Evolutionary conservation across 2,888 invertebrate genomes (phyloP), one percentile per base, ranked within the genome.

Genomic region (Scrobipalpa costella): DNA sequence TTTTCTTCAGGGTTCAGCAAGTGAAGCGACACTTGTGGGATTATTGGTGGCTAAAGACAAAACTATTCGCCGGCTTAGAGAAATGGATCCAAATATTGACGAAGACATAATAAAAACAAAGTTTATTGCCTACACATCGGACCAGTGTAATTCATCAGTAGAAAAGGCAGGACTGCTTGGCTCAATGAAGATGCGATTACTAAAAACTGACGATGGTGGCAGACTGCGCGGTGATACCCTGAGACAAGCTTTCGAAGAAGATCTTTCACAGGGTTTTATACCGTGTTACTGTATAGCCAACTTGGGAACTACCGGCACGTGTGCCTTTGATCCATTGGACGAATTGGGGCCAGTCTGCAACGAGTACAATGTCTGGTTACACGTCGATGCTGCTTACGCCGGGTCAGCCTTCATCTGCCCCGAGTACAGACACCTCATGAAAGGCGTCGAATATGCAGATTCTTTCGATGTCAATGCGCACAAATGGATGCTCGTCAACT

Each of bases 351-450:
- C 95, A 7, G 93, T 99, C 38, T 98, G 98, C 76, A 91, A 94
- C 52, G 85, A 94, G 71, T 90, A 94, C 69, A 88, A 94, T 27
- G 86, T 98, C 1, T 99, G 99, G 98, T 88, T 98, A 34, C 99
- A 99, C 79, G 94, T 99, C 0, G 99, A 99, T 79, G 99, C 98
- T 0, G 99, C 99, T 0, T 99, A 99, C 81, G 99, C 98, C 3
- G 96, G 99, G 0, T 94, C 96, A 8, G 97, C 98, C 0, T 95
- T 99, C 74, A 94, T 97, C 63, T 97, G 99, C 76, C 98, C 98
- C 0, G 99, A 99, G 86, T 97, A 95, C 82, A 94, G 96, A 62
- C 92, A 95, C 71, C 86, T 96, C 9, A 94, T 97, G 91, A 92
- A 93, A 64, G 97, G 97, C 0, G 82, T 97, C 6, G 94, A 99